Evolutionary conservation across 37 sponge, comb jelly and placozoan species (phyloP), one percentile per base, ranked within the genome.

Genomic region (Cliona cf. orientalis): DNA sequence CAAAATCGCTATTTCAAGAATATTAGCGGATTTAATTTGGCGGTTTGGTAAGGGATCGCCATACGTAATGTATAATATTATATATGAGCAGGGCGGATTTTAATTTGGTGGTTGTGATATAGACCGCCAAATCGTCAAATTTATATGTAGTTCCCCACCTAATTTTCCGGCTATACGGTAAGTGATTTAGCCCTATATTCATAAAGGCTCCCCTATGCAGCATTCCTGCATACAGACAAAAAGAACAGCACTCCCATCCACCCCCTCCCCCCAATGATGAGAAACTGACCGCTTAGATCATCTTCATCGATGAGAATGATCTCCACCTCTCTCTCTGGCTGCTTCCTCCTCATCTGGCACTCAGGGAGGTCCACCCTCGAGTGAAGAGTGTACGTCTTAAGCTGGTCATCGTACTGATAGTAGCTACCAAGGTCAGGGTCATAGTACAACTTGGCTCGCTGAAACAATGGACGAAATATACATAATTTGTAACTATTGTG

Each of bases 391-490:
- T 93, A 93, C 69, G 77, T 64, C 46, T 59, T 58, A 19, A 39
- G 75, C 58, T 82, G 80, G 19, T 74, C 25, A 34, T 93, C 92
- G 55, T 82, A 91, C 14, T 75, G 23, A 42, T 91, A 93, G 46
- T 91, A 93, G 3, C 80, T 62, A 0, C 84, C 88, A 22, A 36
- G 44, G 42, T 86, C 79, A 26, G 83, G 28, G 45, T 86, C 73
- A 49, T 86, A 93, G 53, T 93, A 93, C 4, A 93, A 77, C 70
- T 84, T 76, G 1, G 46, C 41, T 5, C 61, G 53, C 92, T 92
- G 67, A 22, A 58, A 17, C n/a, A n/a, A n/a, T n/a, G n/a, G n/a
- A n/a, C n/a, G 17, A 32, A 31, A 2, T 23, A 17, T 49, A 17
- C 55, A 17, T 17, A 49, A 19, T 49, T 49, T 49, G n/a, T n/a